phyloP scores from a whole-genome alignment of 2,888 invertebrate species.

The Drosophila mimetica region DNA sequence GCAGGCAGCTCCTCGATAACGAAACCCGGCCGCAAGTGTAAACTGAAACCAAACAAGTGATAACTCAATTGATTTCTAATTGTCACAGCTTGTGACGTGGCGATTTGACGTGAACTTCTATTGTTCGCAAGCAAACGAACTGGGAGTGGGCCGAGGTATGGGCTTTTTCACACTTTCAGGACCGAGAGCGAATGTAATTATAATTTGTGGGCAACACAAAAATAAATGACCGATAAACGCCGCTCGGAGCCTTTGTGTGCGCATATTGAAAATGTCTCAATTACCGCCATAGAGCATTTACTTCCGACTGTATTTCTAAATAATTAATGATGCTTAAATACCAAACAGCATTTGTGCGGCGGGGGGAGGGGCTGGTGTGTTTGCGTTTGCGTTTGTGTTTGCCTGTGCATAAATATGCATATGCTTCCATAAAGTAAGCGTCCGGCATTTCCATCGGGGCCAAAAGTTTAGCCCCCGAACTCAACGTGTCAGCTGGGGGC shows the following conservation, averaged over 20 bases:
- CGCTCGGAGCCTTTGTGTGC: slow-evolving; percentile 39
- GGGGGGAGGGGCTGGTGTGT: not conserved
- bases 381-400: slow-evolving; percentile 16
- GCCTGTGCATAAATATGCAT: slow-evolving; percentile 57
- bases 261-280: slow-evolving; percentile 81
- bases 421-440: slow-evolving; percentile 51
- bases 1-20: not conserved
- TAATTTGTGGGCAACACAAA: slow-evolving; percentile 27
- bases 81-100: slow-evolving; percentile 31
- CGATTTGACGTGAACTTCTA: slow-evolving; percentile 1
- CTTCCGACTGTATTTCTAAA: slow-evolving; percentile 79
- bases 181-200: slow-evolving; percentile 33
- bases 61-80: slow-evolving; percentile 43
- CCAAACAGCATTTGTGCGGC: slow-evolving; percentile 41
- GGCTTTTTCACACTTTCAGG: slow-evolving; percentile 29
- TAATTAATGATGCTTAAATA: slow-evolving; percentile 79
- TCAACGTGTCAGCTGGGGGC: slow-evolving; percentile 52
- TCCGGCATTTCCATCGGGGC: slow-evolving; percentile 13
- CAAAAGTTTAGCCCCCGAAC: slow-evolving; percentile 46
- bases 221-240: slow-evolving; percentile 50
- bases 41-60: slow-evolving; percentile 26
- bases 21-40: slow-evolving; percentile 15
- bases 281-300: slow-evolving; percentile 74
- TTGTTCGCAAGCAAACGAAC: not conserved
- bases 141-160: not conserved